Evolutionary conservation across 2,888 invertebrate species (phyloP).

Genomic region (Lamellibrachia columna): DNA sequence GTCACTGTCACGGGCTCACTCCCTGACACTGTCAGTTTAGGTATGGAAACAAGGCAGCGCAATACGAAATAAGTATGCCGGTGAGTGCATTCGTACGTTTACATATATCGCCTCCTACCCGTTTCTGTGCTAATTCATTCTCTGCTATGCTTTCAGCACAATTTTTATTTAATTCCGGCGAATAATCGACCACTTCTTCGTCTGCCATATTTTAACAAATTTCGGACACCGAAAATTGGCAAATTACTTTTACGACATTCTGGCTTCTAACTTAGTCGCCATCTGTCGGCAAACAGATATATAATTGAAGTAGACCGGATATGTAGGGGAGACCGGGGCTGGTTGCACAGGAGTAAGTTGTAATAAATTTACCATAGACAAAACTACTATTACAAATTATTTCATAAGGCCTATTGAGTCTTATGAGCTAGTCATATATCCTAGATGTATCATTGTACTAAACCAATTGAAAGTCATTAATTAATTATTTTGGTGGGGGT

Average conservation of each 20-base stretch:
- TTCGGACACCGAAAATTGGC: neutral
- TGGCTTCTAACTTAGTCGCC: neutral
- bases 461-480: too few species aligned
- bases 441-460: too few species aligned
- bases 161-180: neutral
- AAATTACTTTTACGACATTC: neutral
- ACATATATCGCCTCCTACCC: slow-evolving; percentile 16
- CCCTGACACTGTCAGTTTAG: neutral
- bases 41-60: neutral
- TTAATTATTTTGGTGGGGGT: too few species aligned
- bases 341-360: too few species aligned
- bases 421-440: too few species aligned
- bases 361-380: too few species aligned
- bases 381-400: too few species aligned
- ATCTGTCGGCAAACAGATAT: neutral
- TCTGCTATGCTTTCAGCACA: slow-evolving; percentile 11
- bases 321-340: too few species aligned
- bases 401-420: too few species aligned
- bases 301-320: too few species aligned
- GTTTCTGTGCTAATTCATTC: slow-evolving; percentile 10
- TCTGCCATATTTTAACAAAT: neutral
- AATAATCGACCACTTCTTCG: neutral
- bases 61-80: neutral
- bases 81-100: neutral
- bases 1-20: neutral